A percentile compares a stretch with the other conserved stretches of the same genome.
Evolutionary conservation across 2,888 invertebrate genomes (phyloP).

Genomic region (Rhaphigaster nebulosa): DNA sequence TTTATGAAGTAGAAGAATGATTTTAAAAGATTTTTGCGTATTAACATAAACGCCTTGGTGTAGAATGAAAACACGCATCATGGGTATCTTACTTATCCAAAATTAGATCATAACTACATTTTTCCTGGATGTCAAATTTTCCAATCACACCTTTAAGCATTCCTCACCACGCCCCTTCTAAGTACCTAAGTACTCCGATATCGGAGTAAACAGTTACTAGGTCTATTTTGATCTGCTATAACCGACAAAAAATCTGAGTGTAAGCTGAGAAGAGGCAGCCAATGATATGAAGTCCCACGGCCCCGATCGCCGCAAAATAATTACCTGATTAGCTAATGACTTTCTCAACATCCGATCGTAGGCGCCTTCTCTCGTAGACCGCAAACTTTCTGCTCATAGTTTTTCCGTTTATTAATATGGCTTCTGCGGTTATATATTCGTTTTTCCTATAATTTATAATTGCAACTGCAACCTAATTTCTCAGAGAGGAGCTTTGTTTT

Average conservation of each 20-base stretch:
- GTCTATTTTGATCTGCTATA: background rate
- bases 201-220: background rate
- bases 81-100: no score
- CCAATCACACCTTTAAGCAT: no score
- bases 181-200: no score
- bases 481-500: background rate
- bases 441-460: conserved; percentile 33
- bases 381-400: conserved; percentile 1
- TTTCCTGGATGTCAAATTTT: no score
- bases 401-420: conserved; percentile 26
- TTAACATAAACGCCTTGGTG: no score
- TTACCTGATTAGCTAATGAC: conserved; percentile 46
- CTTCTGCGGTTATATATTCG: conserved; percentile 32
- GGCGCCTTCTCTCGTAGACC: background rate
- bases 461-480: background rate
- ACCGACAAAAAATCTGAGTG: background rate
- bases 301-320: conserved; percentile 26
- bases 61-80: no score
- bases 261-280: background rate
- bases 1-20: no score
- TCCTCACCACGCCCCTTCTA: no score
- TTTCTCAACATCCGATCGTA: conserved; percentile 38
- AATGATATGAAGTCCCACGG: background rate
- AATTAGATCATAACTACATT: no score
- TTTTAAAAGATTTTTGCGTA: no score